These are phyloP conservation scores for Triplophysa tibetana DNA, from an alignment of 2,113 vertebrate genomes.

Conservation along the genomic window DNA sequence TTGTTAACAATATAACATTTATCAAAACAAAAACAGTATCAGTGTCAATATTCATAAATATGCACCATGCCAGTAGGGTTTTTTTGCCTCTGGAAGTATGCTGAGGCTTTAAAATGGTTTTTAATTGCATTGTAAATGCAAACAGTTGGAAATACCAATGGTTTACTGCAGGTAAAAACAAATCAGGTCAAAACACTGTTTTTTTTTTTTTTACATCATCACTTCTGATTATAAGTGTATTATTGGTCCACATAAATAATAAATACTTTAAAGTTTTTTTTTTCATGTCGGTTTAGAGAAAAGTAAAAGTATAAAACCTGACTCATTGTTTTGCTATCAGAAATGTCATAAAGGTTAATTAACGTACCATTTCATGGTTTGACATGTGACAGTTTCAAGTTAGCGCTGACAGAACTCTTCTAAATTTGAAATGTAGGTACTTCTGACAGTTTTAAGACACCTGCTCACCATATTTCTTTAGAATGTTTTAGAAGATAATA, in stretches of 20 bases:
- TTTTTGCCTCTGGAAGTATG: too few relatives aligned
- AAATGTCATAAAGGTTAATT: background rate
- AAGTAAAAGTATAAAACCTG: background rate
- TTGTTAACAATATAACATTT: background rate
- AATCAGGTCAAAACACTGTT: too few relatives aligned
- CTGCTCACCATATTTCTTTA: background rate
- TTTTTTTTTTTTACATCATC: background rate
- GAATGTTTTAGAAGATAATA: background rate
- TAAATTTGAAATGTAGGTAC: background rate
- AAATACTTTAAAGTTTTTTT: too few relatives aligned
- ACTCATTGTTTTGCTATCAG: background rate
- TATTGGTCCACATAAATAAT: background rate
- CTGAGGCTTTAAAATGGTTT: too few relatives aligned
- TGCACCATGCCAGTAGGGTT: too few relatives aligned
- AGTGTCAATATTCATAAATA: too few relatives aligned
- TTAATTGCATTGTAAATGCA: too few relatives aligned
- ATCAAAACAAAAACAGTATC: background rate
- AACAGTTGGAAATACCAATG: too few relatives aligned
- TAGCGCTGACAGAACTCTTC: background rate
- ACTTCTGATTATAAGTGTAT: background rate
- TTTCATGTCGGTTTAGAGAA: background rate
- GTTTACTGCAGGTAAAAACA: too few relatives aligned
- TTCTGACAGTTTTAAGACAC: background rate
- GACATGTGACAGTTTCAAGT: background rate
- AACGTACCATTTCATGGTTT: background rate